Conservation (phyloP, 2,797 vertebrate species). For the Darevskia mixta region DNA sequence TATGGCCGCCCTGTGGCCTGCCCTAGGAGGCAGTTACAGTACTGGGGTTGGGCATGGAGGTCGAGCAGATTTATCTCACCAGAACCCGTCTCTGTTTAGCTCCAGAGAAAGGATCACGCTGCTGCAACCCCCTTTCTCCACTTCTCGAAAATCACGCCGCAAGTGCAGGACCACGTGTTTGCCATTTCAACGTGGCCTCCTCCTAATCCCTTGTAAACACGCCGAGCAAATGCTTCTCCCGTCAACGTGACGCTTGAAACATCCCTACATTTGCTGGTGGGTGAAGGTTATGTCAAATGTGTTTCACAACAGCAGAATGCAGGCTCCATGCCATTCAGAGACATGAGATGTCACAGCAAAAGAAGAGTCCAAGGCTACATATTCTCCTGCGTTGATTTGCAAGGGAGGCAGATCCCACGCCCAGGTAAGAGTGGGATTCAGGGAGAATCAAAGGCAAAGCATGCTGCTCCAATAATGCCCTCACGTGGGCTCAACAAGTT, state of each 20-base stretch:
- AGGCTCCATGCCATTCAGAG: background rate
- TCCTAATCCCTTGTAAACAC: conserved; percentile 6
- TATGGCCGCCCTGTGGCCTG: no score
- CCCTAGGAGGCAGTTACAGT: background rate
- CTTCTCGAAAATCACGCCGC: background rate
- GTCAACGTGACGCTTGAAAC: background rate
- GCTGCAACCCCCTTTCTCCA: background rate
- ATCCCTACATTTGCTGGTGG: background rate
- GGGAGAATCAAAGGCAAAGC: background rate
- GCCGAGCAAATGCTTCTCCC: background rate
- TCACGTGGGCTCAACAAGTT: no score
- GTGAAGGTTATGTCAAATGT: conserved; percentile 29
- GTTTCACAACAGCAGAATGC: background rate
- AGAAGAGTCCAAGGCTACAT: background rate
- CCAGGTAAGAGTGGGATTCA: background rate
- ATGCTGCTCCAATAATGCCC: background rate
- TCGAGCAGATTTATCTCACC: background rate
- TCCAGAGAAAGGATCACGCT: background rate
- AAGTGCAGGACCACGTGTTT: no score
- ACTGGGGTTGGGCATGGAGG: background rate
- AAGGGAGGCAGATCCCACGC: background rate
- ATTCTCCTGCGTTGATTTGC: background rate
- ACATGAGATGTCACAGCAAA: background rate
- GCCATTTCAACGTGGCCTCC: background rate
- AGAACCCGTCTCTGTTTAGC: background rate